These are phyloP conservation scores for Eupithecia inturbata DNA, from an alignment of 2,888 invertebrate species.

Conservation along the genomic window DNA sequence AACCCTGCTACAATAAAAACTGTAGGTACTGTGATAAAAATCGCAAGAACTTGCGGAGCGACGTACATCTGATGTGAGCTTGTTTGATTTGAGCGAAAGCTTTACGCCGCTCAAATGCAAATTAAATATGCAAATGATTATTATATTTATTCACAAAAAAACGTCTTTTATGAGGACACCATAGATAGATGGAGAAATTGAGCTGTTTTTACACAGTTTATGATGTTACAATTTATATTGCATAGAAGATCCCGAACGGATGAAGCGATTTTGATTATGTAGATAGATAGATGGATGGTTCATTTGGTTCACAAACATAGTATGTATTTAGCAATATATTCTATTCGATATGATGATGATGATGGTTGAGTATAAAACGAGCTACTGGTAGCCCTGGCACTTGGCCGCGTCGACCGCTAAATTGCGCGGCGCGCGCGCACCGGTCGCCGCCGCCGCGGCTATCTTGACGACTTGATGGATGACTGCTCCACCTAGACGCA, in stretches of 20 bases:
- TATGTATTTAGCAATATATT: too few species aligned
- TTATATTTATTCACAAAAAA: too few species aligned
- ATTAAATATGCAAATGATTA: neutral
- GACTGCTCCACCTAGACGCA: conserved; percentile 10
- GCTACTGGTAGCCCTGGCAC: conserved; percentile 51
- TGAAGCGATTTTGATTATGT: too few species aligned
- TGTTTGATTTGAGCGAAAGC: neutral
- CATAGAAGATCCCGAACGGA: too few species aligned
- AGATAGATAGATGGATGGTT: too few species aligned
- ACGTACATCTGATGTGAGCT: neutral
- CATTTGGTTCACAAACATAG: too few species aligned
- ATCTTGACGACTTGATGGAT: conserved; percentile 42
- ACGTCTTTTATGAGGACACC: neutral
- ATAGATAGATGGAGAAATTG: neutral
- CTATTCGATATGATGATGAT: too few species aligned
- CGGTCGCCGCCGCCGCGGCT: conserved; percentile 53
- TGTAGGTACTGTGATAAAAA: neutral
- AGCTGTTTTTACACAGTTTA: neutral
- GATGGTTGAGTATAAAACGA: neutral
- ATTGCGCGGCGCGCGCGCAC: conserved; percentile 62
- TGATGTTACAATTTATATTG: too few species aligned
- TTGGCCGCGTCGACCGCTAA: conserved; percentile 52
- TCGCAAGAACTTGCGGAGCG: neutral
- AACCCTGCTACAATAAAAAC: neutral
- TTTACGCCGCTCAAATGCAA: neutral